A percentile compares a stretch with the other conserved stretches of the same genome.
phyloP scores from a whole-genome alignment of 1,140 invertebrate genomes.

The Megalopta genalis region DNA sequence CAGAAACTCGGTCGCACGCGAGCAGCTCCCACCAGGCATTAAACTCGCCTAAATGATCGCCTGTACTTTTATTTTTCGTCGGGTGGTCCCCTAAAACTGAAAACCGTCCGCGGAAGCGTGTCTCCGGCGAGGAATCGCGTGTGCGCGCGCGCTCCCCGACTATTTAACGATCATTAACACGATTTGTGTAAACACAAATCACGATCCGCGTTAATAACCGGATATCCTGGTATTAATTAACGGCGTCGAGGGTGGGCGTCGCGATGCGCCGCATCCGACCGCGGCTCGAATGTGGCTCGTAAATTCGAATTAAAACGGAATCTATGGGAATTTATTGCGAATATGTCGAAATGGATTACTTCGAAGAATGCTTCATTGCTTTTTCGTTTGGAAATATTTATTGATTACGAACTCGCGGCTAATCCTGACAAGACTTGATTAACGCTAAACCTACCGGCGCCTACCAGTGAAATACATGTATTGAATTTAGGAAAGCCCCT shows the following conservation, averaged over 20 bases:
- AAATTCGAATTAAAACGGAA: conserved; percentile 30
- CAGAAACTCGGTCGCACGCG: conserved; percentile 4
- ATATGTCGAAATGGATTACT: too few species aligned
- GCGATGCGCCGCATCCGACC: not conserved
- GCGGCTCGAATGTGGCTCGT: conserved; percentile 1
- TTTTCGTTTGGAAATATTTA: too few species aligned
- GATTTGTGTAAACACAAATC: conserved; percentile 44
- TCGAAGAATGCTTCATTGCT: too few species aligned
- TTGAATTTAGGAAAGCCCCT: too few species aligned
- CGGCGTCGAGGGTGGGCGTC: not conserved
- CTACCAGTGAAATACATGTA: too few species aligned
- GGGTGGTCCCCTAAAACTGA: conserved; percentile 7
- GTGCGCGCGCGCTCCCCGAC: not conserved
- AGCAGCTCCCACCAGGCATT: not conserved
- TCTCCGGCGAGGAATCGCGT: not conserved
- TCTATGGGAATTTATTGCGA: not conserved
- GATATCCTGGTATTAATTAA: conserved; percentile 36
- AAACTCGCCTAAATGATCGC: not conserved
- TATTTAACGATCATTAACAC: conserved; percentile 43
- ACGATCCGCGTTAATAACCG: conserved; percentile 39
- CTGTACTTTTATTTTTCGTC: not conserved
- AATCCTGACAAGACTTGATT: too few species aligned
- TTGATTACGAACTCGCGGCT: too few species aligned
- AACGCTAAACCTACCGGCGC: too few species aligned
- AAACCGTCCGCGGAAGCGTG: too few species aligned